Conservation (phyloP, 2,113 vertebrate genomes). For the Acrocephalus kingi region DNA sequence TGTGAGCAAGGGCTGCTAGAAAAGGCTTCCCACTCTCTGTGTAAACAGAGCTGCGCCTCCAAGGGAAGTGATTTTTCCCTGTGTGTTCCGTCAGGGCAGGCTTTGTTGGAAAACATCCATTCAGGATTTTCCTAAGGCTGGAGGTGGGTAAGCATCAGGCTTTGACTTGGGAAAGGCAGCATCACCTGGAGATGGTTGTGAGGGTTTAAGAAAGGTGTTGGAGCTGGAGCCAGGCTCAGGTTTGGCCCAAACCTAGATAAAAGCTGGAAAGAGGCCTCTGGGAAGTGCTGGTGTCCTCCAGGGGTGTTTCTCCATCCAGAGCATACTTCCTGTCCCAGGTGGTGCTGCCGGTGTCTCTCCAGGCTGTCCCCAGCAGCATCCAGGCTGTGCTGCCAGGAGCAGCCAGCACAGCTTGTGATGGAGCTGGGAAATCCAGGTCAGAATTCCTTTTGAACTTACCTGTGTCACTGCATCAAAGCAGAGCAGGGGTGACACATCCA, state of each 20-base stretch:
- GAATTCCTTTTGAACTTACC: background rate
- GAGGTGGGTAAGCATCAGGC: background rate
- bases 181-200: fast-evolving
- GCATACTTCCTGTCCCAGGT: fast-evolving
- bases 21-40: background rate
- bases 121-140: background rate
- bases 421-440: slow-evolving; percentile 4
- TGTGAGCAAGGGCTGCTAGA: slow-evolving; percentile 3
- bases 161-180: background rate
- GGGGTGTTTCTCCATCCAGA: background rate
- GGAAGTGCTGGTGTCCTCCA: background rate
- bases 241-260: background rate
- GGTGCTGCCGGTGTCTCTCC: fast-evolving
- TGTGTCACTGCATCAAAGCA: background rate
- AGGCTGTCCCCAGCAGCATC: background rate
- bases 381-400: background rate
- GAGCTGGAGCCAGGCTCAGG: background rate
- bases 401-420: background rate
- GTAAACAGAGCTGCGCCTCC: background rate
- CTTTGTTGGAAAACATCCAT: background rate
- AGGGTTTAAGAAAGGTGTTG: background rate
- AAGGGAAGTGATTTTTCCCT: background rate
- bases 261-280: background rate
- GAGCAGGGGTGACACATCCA: background rate
- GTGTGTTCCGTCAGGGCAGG: background rate